Evolutionary conservation across 2,113 vertebrate species (phyloP).

Genomic region (Microcebus lehilahytsara): DNA sequence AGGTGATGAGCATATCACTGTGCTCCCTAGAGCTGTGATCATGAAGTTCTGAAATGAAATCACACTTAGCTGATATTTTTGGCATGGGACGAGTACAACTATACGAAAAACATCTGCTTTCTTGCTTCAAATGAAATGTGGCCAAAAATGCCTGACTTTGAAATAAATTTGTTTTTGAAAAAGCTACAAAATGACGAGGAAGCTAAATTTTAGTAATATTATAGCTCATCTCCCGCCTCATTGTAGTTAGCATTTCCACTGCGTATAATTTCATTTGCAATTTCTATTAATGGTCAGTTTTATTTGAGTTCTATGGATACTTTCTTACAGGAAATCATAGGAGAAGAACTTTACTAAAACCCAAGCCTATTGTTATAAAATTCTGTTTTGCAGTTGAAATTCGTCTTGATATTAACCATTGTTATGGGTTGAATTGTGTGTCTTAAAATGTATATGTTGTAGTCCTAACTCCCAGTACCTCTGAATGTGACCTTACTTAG

Average conservation of each 20-base stretch:
- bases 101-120: conserved; percentile 44
- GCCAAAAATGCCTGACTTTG: neutral
- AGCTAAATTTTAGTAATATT: neutral
- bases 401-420: neutral
- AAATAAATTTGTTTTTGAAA: conserved; percentile 44
- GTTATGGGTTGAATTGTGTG: neutral
- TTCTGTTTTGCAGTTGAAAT: neutral
- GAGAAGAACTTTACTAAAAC: neutral
- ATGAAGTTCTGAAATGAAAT: conserved; percentile 38
- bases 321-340: neutral
- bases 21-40: neutral
- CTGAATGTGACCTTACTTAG: neutral
- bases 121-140: conserved; percentile 36
- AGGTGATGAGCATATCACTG: neutral
- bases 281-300: neutral
- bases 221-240: neutral
- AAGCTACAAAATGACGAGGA: conserved; percentile 5
- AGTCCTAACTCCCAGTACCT: neutral
- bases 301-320: neutral
- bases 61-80: conserved; percentile 47
- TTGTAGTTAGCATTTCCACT: neutral
- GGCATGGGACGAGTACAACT: neutral
- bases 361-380: neutral
- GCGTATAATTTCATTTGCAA: neutral
- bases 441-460: neutral